A percentile compares a stretch with the other conserved stretches of the same genome.
Conservation (phyloP, 2,888 invertebrate species). For the Enchytraeus crypticus region DNA sequence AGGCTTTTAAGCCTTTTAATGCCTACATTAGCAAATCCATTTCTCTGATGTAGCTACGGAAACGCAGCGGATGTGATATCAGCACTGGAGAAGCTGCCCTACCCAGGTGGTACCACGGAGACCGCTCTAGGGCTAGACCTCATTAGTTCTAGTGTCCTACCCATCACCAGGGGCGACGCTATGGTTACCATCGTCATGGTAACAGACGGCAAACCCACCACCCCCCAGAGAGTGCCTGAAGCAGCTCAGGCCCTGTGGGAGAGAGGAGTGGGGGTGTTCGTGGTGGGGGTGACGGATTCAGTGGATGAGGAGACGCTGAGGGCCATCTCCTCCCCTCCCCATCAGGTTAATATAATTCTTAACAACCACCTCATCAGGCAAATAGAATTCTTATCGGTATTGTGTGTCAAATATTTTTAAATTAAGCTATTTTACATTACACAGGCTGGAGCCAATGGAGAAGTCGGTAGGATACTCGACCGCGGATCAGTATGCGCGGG, state of each 20-base stretch:
- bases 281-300: not conserved
- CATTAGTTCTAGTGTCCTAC: conserved; percentile 6
- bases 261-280: not conserved
- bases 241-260: not conserved
- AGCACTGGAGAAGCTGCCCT: too few relatives aligned
- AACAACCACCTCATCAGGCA: too few relatives aligned
- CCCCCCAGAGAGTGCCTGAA: not conserved
- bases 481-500: too few relatives aligned
- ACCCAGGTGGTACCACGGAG: not conserved
- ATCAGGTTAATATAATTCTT: conserved; percentile 1
- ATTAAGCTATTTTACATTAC: too few relatives aligned
- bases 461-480: too few relatives aligned
- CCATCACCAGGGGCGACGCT: not conserved
- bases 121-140: not conserved
- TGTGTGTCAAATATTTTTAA: too few relatives aligned
- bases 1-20: too few relatives aligned
- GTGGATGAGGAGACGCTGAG: not conserved
- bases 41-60: too few relatives aligned
- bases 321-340: not conserved
- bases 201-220: not conserved
- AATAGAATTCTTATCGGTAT: too few relatives aligned
- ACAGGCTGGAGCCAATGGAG: too few relatives aligned
- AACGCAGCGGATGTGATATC: too few relatives aligned
- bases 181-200: not conserved
- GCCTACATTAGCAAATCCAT: too few relatives aligned